phyloP scores from a whole-genome alignment of 1,140 invertebrate species.

The Pinna nobilis region DNA sequence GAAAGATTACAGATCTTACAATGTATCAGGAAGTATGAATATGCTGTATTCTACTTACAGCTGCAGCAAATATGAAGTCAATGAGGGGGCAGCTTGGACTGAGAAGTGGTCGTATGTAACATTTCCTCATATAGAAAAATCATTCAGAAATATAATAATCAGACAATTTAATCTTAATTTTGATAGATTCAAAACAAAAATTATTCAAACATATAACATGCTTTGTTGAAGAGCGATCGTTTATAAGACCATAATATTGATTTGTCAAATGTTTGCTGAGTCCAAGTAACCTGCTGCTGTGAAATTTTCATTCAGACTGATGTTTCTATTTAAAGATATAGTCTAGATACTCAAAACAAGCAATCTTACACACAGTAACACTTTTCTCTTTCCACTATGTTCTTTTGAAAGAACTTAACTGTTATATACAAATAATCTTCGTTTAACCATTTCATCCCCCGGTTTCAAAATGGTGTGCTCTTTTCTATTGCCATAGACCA shows the following conservation, averaged over 20 bases:
- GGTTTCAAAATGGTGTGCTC: too few species aligned
- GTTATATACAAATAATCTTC: neutral
- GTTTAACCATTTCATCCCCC: too few species aligned
- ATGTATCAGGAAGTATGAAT: too few species aligned
- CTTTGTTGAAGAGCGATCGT: neutral
- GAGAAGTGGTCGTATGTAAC: conserved; percentile 43
- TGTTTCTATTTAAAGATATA: too few species aligned
- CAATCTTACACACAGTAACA: too few species aligned
- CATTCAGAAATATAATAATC: neutral
- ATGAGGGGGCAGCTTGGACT: conserved; percentile 40
- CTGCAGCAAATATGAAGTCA: conserved; percentile 22
- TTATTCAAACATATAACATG: neutral
- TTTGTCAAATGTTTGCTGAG: neutral
- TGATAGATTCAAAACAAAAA: neutral
- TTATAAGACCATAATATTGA: neutral
- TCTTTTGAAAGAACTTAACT: too few species aligned
- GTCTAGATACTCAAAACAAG: too few species aligned
- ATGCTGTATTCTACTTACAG: too few species aligned
- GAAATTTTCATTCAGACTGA: neutral
- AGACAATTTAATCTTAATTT: neutral
- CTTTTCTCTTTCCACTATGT: too few species aligned
- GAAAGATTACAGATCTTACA: too few species aligned
- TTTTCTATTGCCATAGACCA: too few species aligned
- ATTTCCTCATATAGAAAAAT: too few species aligned
- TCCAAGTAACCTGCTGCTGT: neutral